Conservation (phyloP, 1,140 invertebrate genomes). For the Ips typographus region DNA sequence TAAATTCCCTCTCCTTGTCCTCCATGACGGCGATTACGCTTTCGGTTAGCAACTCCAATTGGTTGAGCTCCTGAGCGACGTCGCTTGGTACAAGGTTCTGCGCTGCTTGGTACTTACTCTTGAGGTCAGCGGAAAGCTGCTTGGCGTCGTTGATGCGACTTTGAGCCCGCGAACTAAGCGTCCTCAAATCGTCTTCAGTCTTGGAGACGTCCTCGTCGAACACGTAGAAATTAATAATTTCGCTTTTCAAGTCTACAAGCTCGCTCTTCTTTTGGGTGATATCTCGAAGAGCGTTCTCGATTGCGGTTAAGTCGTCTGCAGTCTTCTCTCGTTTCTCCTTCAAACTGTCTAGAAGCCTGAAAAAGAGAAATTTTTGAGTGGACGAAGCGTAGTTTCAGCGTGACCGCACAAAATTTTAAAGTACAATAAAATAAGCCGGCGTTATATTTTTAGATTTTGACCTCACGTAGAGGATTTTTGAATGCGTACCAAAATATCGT, state of each 20-base stretch:
- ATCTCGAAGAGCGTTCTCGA: conserved; percentile 61
- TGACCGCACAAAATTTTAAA: conserved; percentile 22
- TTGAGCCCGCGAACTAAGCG: conserved; percentile 53
- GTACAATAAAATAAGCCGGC: conserved; percentile 12
- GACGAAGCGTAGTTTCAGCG: conserved; percentile 11
- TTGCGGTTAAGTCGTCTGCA: conserved; percentile 61
- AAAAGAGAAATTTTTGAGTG: conserved; percentile 36
- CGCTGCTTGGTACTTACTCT: conserved; percentile 64
- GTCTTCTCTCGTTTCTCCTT: conserved; percentile 61
- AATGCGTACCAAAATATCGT: conserved; percentile 38
- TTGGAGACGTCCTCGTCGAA: conserved; percentile 67
- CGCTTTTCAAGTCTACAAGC: conserved; percentile 63
- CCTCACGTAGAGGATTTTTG: conserved; percentile 34
- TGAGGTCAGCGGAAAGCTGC: conserved; percentile 64
- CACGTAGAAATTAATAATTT: conserved; percentile 69
- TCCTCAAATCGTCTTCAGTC: conserved; percentile 56
- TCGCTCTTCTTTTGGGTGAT: conserved; percentile 65
- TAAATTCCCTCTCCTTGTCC: conserved; percentile 82
- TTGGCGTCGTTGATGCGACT: conserved; percentile 61
- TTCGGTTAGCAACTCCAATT: conserved; percentile 78
- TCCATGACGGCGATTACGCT: conserved; percentile 76
- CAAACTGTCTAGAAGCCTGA: conserved; percentile 57
- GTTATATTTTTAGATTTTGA: conserved; percentile 42
- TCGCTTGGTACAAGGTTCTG: conserved; percentile 72
- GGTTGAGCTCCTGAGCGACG: conserved; percentile 72